phyloP scores from a whole-genome alignment of 2,888 invertebrate genomes.

The Aspidapion aeneum region DNA sequence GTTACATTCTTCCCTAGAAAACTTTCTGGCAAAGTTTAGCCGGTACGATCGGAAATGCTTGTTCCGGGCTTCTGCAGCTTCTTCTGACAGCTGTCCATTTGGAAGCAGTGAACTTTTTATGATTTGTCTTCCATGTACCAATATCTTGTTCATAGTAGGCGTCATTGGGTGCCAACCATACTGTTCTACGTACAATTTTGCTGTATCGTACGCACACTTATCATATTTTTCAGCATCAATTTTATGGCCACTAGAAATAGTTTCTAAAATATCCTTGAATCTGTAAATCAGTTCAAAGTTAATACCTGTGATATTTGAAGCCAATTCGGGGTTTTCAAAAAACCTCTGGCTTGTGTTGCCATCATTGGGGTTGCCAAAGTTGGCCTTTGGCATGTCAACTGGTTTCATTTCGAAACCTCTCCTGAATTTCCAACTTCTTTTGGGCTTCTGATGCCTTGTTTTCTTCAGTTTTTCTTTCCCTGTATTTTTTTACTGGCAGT shows the following conservation, averaged over 20 bases:
- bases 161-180: slow-evolving; percentile 27
- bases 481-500: no score
- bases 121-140: slow-evolving; percentile 1
- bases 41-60: slow-evolving; percentile 3
- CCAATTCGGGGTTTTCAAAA: slow-evolving; percentile 23
- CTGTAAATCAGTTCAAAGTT: slow-evolving; percentile 18
- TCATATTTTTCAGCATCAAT: slow-evolving; percentile 21
- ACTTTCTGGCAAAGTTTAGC: slow-evolving; percentile 1
- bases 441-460: no score
- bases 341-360: slow-evolving; percentile 32
- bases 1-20: no score
- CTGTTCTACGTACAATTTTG: slow-evolving; percentile 23
- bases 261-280: slow-evolving; percentile 22
- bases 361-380: slow-evolving; percentile 30
- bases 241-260: slow-evolving; percentile 25
- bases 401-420: no score
- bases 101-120: no score
- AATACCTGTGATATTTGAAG: slow-evolving; percentile 24
- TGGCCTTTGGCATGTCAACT: slow-evolving; percentile 30
- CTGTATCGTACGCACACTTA: slow-evolving; percentile 23
- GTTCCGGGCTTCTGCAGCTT: slow-evolving; percentile 2
- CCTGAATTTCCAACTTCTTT: no score
- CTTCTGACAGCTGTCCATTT: no score
- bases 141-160: slow-evolving; percentile 20
- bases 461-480: no score